Conservation (phyloP, 2,113 vertebrate species). For the Psophia crepitans region DNA sequence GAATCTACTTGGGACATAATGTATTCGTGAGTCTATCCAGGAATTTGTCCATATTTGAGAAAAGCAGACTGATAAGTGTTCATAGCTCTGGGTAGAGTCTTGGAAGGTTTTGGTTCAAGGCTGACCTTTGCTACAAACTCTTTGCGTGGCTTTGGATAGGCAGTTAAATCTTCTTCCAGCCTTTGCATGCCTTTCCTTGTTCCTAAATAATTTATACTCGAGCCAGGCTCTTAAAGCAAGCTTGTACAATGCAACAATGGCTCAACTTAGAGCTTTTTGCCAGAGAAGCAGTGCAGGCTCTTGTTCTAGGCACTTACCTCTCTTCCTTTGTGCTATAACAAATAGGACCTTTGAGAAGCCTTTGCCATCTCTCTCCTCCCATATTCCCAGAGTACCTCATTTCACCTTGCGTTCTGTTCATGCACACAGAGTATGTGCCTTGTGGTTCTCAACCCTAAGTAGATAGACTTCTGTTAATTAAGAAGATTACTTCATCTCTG, state of each 20-base stretch:
- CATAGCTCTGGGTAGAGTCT: background rate
- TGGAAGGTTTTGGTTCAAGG: background rate
- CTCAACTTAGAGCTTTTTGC: background rate
- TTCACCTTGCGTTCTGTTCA: background rate
- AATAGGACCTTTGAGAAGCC: background rate
- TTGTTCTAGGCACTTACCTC: background rate
- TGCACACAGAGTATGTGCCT: background rate
- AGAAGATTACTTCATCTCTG: background rate
- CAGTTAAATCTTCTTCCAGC: background rate
- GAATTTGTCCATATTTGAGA: background rate
- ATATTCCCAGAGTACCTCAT: background rate
- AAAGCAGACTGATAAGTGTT: background rate
- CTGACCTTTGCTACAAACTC: background rate
- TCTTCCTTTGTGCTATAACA: background rate
- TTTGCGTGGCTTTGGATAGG: background rate
- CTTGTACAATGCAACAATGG: rapidly evolving
- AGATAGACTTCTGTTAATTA: background rate
- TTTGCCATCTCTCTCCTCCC: background rate
- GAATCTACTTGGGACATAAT: background rate
- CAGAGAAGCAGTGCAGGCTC: background rate
- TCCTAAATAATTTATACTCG: background rate
- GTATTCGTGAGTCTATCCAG: background rate
- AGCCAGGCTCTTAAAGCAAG: background rate
- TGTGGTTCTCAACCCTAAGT: background rate
- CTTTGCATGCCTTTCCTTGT: background rate